Percentiles rank a stretch among this genome's conserved stretches.
phyloP scores from a whole-genome alignment of 2,113 vertebrate genomes.

The Lepus americanus region DNA sequence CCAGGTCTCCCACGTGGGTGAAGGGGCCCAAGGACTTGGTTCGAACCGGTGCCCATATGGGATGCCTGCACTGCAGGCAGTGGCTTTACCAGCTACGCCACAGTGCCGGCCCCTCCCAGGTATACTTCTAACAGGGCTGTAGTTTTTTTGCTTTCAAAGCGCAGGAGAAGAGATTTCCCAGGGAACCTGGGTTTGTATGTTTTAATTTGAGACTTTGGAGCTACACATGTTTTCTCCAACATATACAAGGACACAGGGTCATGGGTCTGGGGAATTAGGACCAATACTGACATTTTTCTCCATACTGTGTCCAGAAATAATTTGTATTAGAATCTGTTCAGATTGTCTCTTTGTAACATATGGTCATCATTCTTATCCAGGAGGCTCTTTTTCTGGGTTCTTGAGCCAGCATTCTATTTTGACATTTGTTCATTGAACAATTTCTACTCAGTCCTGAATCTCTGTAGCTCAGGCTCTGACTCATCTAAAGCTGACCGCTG shows the following conservation, averaged over 20 bases:
- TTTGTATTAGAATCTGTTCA: not conserved
- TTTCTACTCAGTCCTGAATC: not conserved
- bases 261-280: not conserved
- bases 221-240: not conserved
- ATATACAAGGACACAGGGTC: not conserved
- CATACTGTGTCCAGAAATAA: constrained; percentile 5
- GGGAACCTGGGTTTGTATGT: not conserved
- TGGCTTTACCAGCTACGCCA: too few species aligned
- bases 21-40: too few species aligned
- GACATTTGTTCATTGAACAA: not conserved
- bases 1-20: too few species aligned
- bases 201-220: constrained; percentile 19
- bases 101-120: not conserved
- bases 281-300: not conserved
- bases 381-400: not conserved
- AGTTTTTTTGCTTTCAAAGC: not conserved
- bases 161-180: not conserved
- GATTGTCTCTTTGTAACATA: not conserved
- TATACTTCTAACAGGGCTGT: too few species aligned
- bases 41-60: too few species aligned
- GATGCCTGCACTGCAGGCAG: too few species aligned
- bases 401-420: not conserved
- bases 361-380: not conserved
- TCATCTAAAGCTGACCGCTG: not conserved
- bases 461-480: not conserved